Base-by-base conservation (phyloP, 2,888 invertebrate genomes). In the Dryococelus australis region DNA sequence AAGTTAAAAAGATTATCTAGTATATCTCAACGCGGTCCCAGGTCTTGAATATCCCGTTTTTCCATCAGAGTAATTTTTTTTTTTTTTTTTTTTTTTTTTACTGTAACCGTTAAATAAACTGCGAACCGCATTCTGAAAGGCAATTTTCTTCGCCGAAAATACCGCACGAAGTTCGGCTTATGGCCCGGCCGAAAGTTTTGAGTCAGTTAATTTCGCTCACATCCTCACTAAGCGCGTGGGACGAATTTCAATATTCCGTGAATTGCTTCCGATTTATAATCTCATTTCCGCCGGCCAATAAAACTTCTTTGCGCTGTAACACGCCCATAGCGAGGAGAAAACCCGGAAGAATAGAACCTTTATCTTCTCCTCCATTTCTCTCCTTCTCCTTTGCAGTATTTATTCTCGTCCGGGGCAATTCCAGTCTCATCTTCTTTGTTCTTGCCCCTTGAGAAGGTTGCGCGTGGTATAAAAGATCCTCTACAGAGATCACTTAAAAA, bases 201-300 rank as follows among this genome's bases (percentile, higher is more conserved):
- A 65, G 65, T 65, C 65, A n/a, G 65, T 65, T 65, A 65, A n/a
- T 65, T 51, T 65, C 65, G 65, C 6, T 16, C 65, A 24, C 65
- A 65, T 5, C n/a, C n/a, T 35, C 65, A 1, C 65, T n/a, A 65
- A n/a, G 65, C 65, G 20, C n/a, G 24, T 6, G 65, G 13, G n/a
- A n/a, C 65, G 65, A 65, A 20, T 65, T 65, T 65, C 65, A 65
- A 65, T 65, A 65, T 65, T 65, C 65, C n/a, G 65, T n/a, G 65
- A n/a, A 65, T 65, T n/a, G 65, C 65, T 65, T n/a, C 65, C 65
- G 65, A 65, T 65, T 65, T 65, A 65, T 65, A n/a, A 65, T 65
- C 65, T 65, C 65, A 65, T 65, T 65, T 24, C 65, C 65, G 65
- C n/a, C 1, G 65, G 65, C 65, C 65, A 24, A 65, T 65, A n/a